Evolutionary conservation across 2,888 invertebrate genomes (phyloP).

Genomic region (Scotopteryx bipunctaria): DNA sequence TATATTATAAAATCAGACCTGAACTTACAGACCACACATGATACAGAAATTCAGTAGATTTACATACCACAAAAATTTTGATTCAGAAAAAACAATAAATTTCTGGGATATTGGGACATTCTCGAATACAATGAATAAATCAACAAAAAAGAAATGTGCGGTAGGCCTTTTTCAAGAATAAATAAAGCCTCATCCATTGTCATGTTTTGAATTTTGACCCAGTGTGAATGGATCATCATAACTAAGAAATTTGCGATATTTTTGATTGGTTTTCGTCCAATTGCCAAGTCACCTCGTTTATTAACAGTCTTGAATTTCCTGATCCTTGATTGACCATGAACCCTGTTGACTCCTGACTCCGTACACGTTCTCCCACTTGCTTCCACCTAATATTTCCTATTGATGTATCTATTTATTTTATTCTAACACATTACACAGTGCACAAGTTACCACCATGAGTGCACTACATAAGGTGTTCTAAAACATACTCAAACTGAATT

Average conservation of each 20-base stretch:
- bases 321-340: conserved; percentile 54
- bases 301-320: conserved; percentile 38
- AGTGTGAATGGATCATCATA: conserved; percentile 1
- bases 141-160: no score
- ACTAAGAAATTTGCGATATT: conserved; percentile 6
- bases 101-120: no score
- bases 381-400: conserved; percentile 43
- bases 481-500: no score
- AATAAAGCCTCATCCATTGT: not conserved
- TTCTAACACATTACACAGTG: conserved; percentile 44
- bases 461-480: conserved; percentile 41
- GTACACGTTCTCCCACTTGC: conserved; percentile 44
- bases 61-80: no score
- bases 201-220: not conserved
- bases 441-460: conserved; percentile 37
- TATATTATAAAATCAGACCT: no score
- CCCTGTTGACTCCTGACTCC: conserved; percentile 54
- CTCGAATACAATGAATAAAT: no score
- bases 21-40: no score
- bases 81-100: no score
- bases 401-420: conserved; percentile 31
- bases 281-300: conserved; percentile 29
- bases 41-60: no score
- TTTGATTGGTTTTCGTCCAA: conserved; percentile 26
- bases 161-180: no score